Base-by-base conservation (phyloP, 64 coral and sea anemone species). In the Pocillopora verrucosa region DNA sequence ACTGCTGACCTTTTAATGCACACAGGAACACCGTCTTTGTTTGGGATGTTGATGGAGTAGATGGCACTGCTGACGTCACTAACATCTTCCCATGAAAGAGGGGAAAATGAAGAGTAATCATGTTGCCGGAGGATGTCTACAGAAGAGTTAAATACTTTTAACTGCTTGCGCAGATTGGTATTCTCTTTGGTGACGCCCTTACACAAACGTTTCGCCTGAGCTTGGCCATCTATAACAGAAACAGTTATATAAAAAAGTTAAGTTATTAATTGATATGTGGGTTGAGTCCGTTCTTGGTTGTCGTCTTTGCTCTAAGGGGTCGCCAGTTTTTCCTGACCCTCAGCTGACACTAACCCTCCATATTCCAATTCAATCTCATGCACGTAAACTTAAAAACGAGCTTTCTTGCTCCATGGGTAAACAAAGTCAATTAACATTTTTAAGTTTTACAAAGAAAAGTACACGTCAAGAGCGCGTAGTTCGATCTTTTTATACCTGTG, bases 41-140 rank as follows among this genome's bases (percentile, higher is more conserved):
- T 65, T 65, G n/a, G n/a, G n/a, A 65, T 65, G 0, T 65, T 65
- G 16, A 65, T 2, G 5, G 63, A 65, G 16, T 65, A 65, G 11
- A 65, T 65, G n/a, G n/a, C n/a, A n/a, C n/a, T n/a, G n/a, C n/a
- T n/a, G n/a, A n/a, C n/a, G n/a, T n/a, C n/a, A n/a, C n/a, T n/a
- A n/a, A n/a, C n/a, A 65, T 84, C 80, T 36, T 84, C 80, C 80
- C 80, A 84, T 35, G 80, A 59, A 35, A 84, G 80, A 84, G 60
- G 61, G 56, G 59, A 65, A 59, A 84, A 41, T 5, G 63, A 65
- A 65, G 30, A 65, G 65, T 64, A 17, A 6, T 64, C 80, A 68
- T 84, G 60, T 80, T 84, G 59, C 60, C 38, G 61, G n/a, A 84
- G 61, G 22, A 84, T 84, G 16, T 84, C 59, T 34, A 84, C 80